A percentile compares a stretch with the other conserved stretches of the same genome.
phyloP scores from a whole-genome alignment of 2,113 vertebrate species.

The Oxyura jamaicensis region DNA sequence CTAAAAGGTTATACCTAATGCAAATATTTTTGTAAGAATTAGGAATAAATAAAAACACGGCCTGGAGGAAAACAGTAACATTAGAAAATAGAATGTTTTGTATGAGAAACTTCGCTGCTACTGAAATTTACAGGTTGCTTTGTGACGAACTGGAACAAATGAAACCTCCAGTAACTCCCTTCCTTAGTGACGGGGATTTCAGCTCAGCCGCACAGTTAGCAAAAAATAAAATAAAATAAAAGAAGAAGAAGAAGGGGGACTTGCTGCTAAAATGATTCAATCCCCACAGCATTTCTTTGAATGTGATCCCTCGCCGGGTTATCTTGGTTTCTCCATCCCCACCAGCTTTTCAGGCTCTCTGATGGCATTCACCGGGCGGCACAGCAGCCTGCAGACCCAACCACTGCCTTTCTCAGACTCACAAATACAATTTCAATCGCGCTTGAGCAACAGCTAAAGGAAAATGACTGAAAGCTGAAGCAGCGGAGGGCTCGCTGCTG shows the following conservation, averaged over 20 bases:
- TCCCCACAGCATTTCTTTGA: not conserved
- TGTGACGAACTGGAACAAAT: not conserved
- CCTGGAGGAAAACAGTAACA: not conserved
- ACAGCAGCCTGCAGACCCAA: not conserved
- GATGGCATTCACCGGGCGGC: not conserved
- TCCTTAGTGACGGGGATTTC: not conserved
- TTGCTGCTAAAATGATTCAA: not conserved
- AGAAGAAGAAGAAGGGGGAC: not conserved
- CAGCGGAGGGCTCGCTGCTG: not conserved
- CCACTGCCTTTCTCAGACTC: not conserved
- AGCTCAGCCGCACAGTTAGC: not conserved
- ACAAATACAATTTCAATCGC: not conserved
- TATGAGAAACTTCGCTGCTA: not conserved
- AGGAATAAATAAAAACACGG: not conserved
- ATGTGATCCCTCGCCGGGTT: accelerated
- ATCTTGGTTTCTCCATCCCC: not conserved
- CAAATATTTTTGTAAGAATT: not conserved
- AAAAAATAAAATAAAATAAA: not conserved
- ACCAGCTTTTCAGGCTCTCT: not conserved
- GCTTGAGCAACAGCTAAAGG: not conserved
- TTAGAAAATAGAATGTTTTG: not conserved
- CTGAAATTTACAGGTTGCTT: not conserved
- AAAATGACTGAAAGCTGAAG: not conserved
- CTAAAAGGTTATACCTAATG: not conserved
- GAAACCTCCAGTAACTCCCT: not conserved